phyloP scores from a whole-genome alignment of 2,888 invertebrate species.

The Gryllus longicercus region DNA sequence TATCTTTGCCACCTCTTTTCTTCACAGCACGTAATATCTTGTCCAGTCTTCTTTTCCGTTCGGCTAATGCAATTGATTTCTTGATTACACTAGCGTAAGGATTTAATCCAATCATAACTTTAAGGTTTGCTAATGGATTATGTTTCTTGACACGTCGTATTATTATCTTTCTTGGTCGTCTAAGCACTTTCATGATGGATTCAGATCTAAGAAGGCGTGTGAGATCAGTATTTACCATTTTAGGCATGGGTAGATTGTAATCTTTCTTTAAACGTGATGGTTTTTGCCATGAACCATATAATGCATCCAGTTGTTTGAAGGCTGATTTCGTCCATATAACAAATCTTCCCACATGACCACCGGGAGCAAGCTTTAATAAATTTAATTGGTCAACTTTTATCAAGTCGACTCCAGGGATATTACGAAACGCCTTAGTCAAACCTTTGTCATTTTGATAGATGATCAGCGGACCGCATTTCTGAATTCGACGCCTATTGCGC shows the following conservation, averaged over 20 bases:
- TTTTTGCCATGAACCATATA: slow-evolving; percentile 93
- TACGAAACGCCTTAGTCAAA: slow-evolving; percentile 92
- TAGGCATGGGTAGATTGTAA: slow-evolving; percentile 93
- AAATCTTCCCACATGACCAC: slow-evolving; percentile 96
- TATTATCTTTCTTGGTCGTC: slow-evolving; percentile 79
- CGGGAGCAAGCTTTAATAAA: slow-evolving; percentile 91
- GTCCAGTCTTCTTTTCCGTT: background rate
- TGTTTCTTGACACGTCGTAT: slow-evolving; percentile 82
- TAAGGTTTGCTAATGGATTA: slow-evolving; percentile 88
- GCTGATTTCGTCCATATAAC: slow-evolving; percentile 99
- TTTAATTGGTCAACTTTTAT: slow-evolving; percentile 89
- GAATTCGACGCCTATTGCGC: slow-evolving; percentile 95
- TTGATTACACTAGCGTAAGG: slow-evolving; percentile 91
- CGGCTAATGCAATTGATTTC: slow-evolving; percentile 43
- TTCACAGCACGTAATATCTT: background rate
- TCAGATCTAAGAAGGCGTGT: slow-evolving; percentile 88
- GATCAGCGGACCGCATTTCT: slow-evolving; percentile 93
- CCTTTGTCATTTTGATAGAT: slow-evolving; percentile 92
- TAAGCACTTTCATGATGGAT: slow-evolving; percentile 89
- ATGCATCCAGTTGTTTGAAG: slow-evolving; percentile 83
- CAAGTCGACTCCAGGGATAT: slow-evolving; percentile 95
- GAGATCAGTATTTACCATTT: slow-evolving; percentile 97
- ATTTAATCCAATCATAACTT: slow-evolving; percentile 86
- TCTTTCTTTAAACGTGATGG: slow-evolving; percentile 74
- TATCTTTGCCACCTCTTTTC: background rate